phyloP scores from a whole-genome alignment of 2,797 vertebrate genomes.

The Enteromius unitaeniatus region DNA sequence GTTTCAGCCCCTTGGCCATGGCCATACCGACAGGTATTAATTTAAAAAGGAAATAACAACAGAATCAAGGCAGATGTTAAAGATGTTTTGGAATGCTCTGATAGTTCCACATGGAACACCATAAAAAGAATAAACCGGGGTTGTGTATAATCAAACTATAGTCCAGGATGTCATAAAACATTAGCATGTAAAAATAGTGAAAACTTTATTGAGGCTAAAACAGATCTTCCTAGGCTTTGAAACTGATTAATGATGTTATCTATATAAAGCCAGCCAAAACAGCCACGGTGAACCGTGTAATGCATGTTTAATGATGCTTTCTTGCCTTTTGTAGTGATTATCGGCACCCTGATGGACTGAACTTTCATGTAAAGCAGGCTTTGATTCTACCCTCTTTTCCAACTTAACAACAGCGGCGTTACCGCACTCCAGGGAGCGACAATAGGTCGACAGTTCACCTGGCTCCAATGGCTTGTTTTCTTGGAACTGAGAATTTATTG shows the following conservation, averaged over 20 bases:
- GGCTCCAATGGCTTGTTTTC: conserved; percentile 38
- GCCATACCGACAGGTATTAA: conserved; percentile 53
- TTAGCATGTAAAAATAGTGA: conserved; percentile 37
- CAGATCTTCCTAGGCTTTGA: conserved; percentile 26
- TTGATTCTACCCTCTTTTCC: conserved; percentile 49
- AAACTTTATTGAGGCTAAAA: conserved; percentile 28
- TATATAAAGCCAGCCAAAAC: conserved; percentile 23
- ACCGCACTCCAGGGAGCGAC: conserved; percentile 49
- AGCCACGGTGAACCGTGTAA: conserved; percentile 19
- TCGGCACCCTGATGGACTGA: conserved; percentile 22
- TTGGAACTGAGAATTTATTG: conserved; percentile 44
- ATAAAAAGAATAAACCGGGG: conserved; percentile 35
- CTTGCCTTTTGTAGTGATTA: conserved; percentile 32
- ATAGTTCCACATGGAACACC: conserved; percentile 41
- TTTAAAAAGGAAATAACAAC: conserved; percentile 63
- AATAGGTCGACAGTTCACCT: conserved; percentile 32
- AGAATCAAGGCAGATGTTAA: conserved; percentile 55
- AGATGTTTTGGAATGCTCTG: conserved; percentile 34
- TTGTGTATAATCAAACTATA: conserved; percentile 30
- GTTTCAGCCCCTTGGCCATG: conserved; percentile 53
- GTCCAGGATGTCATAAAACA: conserved; percentile 44
- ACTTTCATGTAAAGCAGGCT: conserved; percentile 50
- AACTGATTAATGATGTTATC: conserved; percentile 31
- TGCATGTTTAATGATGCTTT: conserved; percentile 51
- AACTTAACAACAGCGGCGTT: conserved; percentile 44